Evolutionary conservation across 2,888 invertebrate genomes (phyloP).

Genomic region (Endomychus coccineus): DNA sequence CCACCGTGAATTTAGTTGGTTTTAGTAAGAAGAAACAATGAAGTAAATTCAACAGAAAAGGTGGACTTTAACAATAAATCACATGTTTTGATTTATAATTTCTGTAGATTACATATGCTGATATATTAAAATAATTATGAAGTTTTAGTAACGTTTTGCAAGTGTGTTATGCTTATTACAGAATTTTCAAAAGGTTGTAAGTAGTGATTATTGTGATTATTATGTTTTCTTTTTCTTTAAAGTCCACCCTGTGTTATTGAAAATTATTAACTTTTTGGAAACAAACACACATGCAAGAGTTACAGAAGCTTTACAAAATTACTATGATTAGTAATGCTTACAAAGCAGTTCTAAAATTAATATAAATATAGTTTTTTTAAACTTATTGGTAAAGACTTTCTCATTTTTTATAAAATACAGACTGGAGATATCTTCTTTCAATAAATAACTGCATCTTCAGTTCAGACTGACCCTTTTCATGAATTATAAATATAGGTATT

Average conservation of each 20-base stretch:
- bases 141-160: no score
- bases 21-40: constrained; percentile 5
- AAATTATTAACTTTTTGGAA: no score
- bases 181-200: constrained; percentile 2
- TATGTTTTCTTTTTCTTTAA: constrained; percentile 42
- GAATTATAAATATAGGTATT: no score
- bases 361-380: neutral
- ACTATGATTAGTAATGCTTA: no score
- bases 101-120: constrained; percentile 2
- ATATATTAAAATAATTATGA: no score
- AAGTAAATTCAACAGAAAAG: constrained; percentile 22
- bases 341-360: neutral
- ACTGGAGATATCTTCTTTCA: neutral
- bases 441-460: no score
- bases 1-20: constrained; percentile 22
- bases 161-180: no score
- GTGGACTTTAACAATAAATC: constrained; percentile 46
- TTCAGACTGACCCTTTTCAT: no score
- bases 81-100: constrained; percentile 35
- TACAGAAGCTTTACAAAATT: no score
- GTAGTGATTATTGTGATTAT: constrained; percentile 2
- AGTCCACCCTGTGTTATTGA: constrained; percentile 50
- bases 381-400: neutral
- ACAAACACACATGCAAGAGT: no score
- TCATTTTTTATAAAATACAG: neutral